Conservation (phyloP, 1,140 invertebrate genomes). For the Drosophila melanogaster region DNA sequence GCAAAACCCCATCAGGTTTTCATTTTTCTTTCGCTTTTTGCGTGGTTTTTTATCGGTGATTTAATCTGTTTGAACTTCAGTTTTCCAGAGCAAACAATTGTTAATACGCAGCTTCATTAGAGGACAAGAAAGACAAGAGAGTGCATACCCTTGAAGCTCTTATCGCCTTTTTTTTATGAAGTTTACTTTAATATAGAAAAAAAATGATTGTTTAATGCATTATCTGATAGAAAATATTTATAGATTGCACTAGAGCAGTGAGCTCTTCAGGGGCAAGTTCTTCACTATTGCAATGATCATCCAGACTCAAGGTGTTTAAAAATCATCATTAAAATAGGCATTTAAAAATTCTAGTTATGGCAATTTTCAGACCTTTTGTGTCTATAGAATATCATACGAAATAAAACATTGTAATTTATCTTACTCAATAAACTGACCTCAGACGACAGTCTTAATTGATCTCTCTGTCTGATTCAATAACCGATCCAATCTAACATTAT, state of each 20-base stretch:
- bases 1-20: conserved; percentile 31
- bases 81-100: conserved; percentile 34
- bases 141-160: conserved; percentile 44
- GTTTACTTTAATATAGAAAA: conserved; percentile 5
- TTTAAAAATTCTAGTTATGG: neutral
- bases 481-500: conserved; percentile 5
- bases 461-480: conserved; percentile 13
- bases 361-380: neutral
- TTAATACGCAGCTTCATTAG: conserved; percentile 41
- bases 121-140: no score
- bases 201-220: neutral
- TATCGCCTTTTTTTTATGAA: conserved; percentile 11
- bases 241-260: conserved; percentile 12
- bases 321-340: neutral
- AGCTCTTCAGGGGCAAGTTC: conserved; percentile 11
- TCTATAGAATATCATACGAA: conserved; percentile 1
- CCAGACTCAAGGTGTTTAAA: neutral
- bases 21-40: conserved; percentile 32
- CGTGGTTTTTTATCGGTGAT: conserved; percentile 40
- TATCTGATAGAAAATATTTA: conserved; percentile 5
- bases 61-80: conserved; percentile 47
- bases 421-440: conserved; percentile 25
- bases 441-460: conserved; percentile 22
- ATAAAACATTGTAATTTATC: conserved; percentile 11
- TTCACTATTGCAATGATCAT: neutral